phyloP scores from a whole-genome alignment of 2,113 vertebrate species.

The Ophiodon elongatus region DNA sequence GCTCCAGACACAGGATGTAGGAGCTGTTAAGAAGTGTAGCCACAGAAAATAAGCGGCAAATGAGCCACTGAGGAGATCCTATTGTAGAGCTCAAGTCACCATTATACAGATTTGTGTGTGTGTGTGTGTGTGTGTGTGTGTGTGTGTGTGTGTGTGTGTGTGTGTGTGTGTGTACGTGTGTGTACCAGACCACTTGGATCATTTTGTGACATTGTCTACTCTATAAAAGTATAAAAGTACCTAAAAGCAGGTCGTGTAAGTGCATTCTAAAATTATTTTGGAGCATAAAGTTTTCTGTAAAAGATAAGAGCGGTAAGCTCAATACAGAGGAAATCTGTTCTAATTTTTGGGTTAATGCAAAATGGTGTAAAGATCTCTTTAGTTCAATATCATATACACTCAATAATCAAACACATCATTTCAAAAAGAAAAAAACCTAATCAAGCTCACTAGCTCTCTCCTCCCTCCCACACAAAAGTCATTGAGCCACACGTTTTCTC shows the following conservation, averaged over 20 bases:
- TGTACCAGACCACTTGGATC: background rate
- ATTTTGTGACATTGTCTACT: background rate
- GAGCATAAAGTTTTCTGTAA: background rate
- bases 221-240: background rate
- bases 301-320: too few relatives aligned
- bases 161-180: background rate
- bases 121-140: too few relatives aligned
- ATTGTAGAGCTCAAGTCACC: background rate
- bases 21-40: conserved; percentile 21
- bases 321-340: background rate
- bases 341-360: background rate
- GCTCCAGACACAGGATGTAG: conserved; percentile 41
- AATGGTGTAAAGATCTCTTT: background rate
- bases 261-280: background rate
- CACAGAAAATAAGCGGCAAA: conserved; percentile 19
- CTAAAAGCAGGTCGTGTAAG: background rate
- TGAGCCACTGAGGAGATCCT: conserved; percentile 13
- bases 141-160: background rate
- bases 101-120: background rate
- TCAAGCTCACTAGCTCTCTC: background rate
- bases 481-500: conserved; percentile 43
- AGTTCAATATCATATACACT: background rate
- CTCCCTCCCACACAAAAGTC: conserved; percentile 1
- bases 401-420: background rate
- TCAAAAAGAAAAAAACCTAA: background rate